Evolutionary conservation across 2,113 vertebrate genomes (phyloP).

Genomic region (Anolis carolinensis): DNA sequence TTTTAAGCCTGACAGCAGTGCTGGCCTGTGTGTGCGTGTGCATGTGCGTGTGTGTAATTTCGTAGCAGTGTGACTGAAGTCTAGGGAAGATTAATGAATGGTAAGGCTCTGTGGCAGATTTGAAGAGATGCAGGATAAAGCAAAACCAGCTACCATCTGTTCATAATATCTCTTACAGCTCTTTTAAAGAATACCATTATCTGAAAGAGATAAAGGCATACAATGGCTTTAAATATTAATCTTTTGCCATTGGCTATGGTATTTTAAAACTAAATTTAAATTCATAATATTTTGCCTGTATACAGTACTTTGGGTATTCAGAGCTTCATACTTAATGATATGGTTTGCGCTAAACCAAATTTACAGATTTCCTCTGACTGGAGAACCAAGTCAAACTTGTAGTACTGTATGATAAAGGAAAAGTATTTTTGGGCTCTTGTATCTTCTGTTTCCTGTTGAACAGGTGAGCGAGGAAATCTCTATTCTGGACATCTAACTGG

Average conservation of each 20-base stretch:
- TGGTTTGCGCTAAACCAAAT: background rate
- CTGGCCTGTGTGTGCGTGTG: constrained; percentile 80
- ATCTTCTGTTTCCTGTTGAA: too few relatives aligned
- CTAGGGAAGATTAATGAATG: constrained; percentile 99
- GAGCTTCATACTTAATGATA: background rate
- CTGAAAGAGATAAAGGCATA: constrained; percentile 87
- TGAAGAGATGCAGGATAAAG: constrained; percentile 89
- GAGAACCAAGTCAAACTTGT: background rate
- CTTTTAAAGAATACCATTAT: constrained; percentile 91
- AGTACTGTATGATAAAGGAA: background rate
- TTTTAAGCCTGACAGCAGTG: constrained; percentile 91
- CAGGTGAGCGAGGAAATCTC: too few relatives aligned
- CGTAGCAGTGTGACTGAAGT: constrained; percentile 91
- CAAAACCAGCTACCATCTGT: constrained; percentile 94
- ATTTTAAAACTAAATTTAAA: constrained; percentile 43
- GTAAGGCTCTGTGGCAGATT: constrained; percentile 91
- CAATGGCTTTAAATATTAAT: constrained; percentile 86
- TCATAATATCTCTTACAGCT: constrained; percentile 90
- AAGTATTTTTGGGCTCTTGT: background rate
- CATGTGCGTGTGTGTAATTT: constrained; percentile 88
- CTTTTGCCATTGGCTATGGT: constrained; percentile 60
- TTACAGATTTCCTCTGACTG: background rate
- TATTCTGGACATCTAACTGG: background rate
- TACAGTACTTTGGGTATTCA: background rate
- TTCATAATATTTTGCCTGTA: constrained; percentile 25